Conservation (phyloP, 92 coral and sea anemone species). For the Porites rus region DNA sequence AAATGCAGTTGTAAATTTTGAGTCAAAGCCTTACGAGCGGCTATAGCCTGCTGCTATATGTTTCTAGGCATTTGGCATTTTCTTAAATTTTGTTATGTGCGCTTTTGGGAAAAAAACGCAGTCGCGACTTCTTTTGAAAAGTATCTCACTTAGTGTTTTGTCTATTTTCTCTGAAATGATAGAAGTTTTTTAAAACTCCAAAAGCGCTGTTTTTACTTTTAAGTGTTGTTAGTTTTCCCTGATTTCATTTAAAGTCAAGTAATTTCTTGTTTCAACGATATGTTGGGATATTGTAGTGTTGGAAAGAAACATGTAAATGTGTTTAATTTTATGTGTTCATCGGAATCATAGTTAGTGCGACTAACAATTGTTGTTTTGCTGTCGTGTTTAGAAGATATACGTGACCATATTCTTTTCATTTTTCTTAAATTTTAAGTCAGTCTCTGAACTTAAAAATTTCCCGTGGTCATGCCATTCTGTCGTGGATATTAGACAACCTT, state of each 20-base stretch:
- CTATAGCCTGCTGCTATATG: too few species aligned
- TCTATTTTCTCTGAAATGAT: background rate
- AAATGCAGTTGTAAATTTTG: too few species aligned
- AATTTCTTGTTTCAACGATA: too few species aligned
- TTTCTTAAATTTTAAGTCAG: background rate
- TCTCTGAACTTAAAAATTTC: background rate
- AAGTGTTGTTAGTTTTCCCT: background rate
- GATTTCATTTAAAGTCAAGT: background rate
- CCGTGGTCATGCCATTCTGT: too few species aligned
- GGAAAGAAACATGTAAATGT: too few species aligned
- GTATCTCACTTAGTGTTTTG: background rate
- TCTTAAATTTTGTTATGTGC: too few species aligned
- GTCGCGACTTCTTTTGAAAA: background rate
- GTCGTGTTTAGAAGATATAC: background rate
- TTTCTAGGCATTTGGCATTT: too few species aligned
- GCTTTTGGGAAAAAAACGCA: too few species aligned
- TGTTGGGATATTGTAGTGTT: background rate
- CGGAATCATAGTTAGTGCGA: background rate
- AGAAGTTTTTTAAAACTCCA: slow-evolving; percentile 8
- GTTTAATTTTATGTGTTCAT: background rate
- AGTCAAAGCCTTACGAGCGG: too few species aligned
- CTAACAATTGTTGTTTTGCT: too few species aligned
- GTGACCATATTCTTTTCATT: background rate
- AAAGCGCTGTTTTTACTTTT: background rate
- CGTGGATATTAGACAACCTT: background rate